Base-by-base conservation (phyloP, 2,888 invertebrate genomes). In the Caenorhabditis macrosperma region DNA sequence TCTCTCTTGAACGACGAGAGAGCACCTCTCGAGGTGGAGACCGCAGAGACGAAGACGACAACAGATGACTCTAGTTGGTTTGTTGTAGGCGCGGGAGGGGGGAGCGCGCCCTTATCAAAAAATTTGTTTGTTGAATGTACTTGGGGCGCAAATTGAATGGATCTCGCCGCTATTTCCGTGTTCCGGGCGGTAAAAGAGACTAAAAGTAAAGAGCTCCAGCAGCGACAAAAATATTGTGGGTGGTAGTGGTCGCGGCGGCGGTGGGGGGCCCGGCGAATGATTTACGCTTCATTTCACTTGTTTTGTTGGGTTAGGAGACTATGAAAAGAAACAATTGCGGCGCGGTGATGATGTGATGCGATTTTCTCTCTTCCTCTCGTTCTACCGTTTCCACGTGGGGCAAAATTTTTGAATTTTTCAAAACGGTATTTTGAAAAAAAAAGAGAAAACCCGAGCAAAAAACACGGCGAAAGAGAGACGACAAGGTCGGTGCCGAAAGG, bases 401-500 rank as follows among this genome's bases (percentile, higher is more conserved):
- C n/a, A n/a, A n/a, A n/a, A n/a, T n/a, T n/a, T n/a, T n/a, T n/a
- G 3, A 46, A 10, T 46, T 17, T 22, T 10, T 17, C 4, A 17
- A 12, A 46, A 20, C 20, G 22, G 46, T 10, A 7, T 46, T 46
- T 46, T 20, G 41, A 15, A 41, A 41, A 41, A n/a, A n/a, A 12
- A 10, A n/a, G 17, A 41, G 17, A 41, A 41, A 41, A 12, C n/a
- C n/a, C 22, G 20, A 66, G 30, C 54, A 41, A 28, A 44, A 68
- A 60, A 38, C 38, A 38, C 38, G 38, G 15, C 5, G 15, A 38
- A 12, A 38, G 12, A 9, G 38, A 12, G 59, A 54, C 38, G 54
- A 44, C 30, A 44, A 35, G 68, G 20, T 48, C 46, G 46, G 59
- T 50, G 33, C 10, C 30, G 26, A 61, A 71, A 71, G 71, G 46